Evolutionary conservation across 2,797 vertebrate species (phyloP).

Genomic region (Sus cebifrons): DNA sequence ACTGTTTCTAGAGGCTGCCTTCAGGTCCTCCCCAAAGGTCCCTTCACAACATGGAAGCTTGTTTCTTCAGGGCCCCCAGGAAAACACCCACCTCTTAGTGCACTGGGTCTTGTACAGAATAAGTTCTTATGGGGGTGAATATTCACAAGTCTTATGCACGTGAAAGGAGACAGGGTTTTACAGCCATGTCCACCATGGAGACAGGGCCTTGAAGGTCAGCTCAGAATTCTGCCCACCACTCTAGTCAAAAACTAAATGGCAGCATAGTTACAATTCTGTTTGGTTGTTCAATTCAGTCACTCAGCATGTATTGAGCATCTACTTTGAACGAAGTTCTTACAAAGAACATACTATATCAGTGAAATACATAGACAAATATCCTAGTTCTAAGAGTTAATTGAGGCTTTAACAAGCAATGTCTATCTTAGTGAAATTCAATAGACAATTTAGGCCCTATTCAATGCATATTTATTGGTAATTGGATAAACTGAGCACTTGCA

Average conservation of each 20-base stretch:
- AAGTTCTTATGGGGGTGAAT: too few species aligned
- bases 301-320: too few species aligned
- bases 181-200: too few species aligned
- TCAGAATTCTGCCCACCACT: background rate
- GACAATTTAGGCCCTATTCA: background rate
- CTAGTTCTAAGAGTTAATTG: background rate
- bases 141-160: too few species aligned
- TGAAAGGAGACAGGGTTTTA: too few species aligned
- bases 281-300: background rate
- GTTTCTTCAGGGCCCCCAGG: background rate
- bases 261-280: background rate
- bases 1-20: background rate
- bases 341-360: background rate
- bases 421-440: background rate
- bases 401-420: background rate
- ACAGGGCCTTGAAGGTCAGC: too few species aligned
- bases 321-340: background rate
- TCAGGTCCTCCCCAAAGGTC: rapidly evolving
- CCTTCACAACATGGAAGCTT: background rate
- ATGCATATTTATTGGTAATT: background rate
- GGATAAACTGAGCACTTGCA: background rate
- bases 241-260: background rate
- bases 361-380: background rate
- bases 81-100: background rate
- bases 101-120: background rate